Base-by-base conservation (phyloP, 2,888 invertebrate species). In the Chrysina gloriosa region DNA sequence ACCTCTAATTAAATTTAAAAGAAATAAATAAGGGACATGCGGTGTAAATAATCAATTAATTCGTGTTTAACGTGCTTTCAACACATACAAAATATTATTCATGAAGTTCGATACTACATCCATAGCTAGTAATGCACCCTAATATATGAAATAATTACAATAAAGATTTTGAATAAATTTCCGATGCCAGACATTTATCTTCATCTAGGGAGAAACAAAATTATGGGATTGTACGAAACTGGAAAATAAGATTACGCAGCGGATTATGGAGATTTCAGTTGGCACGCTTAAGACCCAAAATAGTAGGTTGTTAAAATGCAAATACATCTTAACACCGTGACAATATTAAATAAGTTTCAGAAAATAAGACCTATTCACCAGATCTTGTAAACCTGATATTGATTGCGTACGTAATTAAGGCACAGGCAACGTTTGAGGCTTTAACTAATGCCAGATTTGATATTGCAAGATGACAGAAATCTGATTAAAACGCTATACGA, bases 201-300 rank as follows among this genome's bases (percentile, higher is more conserved):
- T 61, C 5, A 16, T 45, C 42, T n/a, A 5, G 42, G 21, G 16
- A 9, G 16, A 9, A 52, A 45, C 27, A 42, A 29, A 42, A 27
- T 14, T 61, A 42, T n/a, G 7, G 58, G 58, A 61, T 61, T 61
- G 45, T 45, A 45, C 11, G 25, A 45, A 29, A 42, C 42, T 42
- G 42, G 58, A 42, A 61, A 61, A 61, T 42, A 61, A 61, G 42
- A 61, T 61, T 61, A 61, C 42, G 27, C 14, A 25, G 19, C 6
- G 27, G 29, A 61, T 61, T 61, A 42, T 23, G 42, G 11, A 29
- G 58, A 61, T 61, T 61, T 9, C 4, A 42, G 58, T 42, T 42
- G 29, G 16, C 27, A 45, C 5, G 14, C n/a, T 14, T 56, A 14
- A 23, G 36, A 56, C 48, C 21, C 23, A 21, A n/a, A 7, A 50